phyloP scores from a whole-genome alignment of 1,140 invertebrate species.

The Brevipalpus yothersi region DNA sequence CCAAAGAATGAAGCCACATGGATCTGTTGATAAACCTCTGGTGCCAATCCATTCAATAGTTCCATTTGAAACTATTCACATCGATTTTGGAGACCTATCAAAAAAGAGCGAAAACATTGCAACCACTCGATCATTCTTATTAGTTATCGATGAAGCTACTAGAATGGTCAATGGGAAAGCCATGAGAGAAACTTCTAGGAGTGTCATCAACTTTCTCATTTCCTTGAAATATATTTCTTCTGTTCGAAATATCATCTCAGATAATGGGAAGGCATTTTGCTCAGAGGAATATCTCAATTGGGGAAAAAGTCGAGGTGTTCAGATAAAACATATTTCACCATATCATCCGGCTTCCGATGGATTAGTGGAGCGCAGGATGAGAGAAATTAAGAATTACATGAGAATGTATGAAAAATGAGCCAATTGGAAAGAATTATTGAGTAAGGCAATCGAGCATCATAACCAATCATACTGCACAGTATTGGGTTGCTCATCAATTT shows the following conservation, averaged over 20 bases:
- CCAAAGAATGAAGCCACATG: background rate
- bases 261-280: background rate
- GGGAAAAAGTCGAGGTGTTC: background rate
- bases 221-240: background rate
- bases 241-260: background rate
- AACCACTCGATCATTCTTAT: background rate
- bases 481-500: background rate
- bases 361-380: background rate
- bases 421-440: background rate
- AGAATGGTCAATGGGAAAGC: background rate
- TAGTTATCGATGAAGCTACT: background rate
- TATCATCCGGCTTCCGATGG: background rate
- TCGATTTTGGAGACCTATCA: background rate
- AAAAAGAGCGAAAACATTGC: background rate
- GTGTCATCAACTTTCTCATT: background rate
- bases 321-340: background rate
- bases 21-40: background rate
- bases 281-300: background rate
- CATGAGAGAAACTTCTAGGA: background rate
- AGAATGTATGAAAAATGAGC: background rate
- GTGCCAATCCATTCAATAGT: background rate
- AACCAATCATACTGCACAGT: background rate
- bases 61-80: background rate
- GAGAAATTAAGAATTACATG: background rate
- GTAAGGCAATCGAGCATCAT: background rate